Evolutionary conservation across 2,113 vertebrate species (phyloP), one percentile per base, ranked within the genome.

Genomic region (Leptobrachium ailaonicum): DNA sequence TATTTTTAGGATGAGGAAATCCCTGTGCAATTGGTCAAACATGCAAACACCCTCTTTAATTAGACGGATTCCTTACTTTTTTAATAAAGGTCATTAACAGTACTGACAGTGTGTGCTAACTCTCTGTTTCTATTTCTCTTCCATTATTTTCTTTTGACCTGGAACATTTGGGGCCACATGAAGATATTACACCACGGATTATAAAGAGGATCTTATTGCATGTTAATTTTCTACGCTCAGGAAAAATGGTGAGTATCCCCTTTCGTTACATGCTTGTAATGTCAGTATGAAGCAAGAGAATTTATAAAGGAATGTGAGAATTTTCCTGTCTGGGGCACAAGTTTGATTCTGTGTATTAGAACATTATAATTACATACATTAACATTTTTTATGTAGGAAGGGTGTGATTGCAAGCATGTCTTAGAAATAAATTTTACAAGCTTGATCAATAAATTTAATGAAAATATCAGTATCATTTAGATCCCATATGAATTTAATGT

Each of bases 1-100:
- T 68, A 43, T 56, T 6, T 68, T 32, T 58, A 10, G 7, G 53
- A 76, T 68, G 64, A 76, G 64, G 64, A 32, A 76, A 76, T 76
- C 66, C 50, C 45, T 41, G n/a, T 32, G 14, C 44, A 50, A 20
- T 70, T 70, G 14, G 10, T 13, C 13, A 14, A 43, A 43, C 12
- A 41, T 76, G n/a, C 63, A 50, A 41, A 66, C 45, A 9, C 70
- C 70, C 66, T 13, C 14, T 68, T 60, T 60, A 60, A 60, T 60
- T 60, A 54, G 50, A 6, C 11, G 56, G 56, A 14, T 50, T 50
- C 8, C 9, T 11, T 11, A 12, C 13, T 60, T 58, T 60, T 60
- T 60, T 14, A 3, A 60, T 60, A 4, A 32, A 60, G 56, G 11
- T 60, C 56, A 10, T 60, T 60, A 60, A 60, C 13, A 60, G 13